Conservation (phyloP, 2,888 invertebrate genomes). For the Drosophila pullipes region DNA sequence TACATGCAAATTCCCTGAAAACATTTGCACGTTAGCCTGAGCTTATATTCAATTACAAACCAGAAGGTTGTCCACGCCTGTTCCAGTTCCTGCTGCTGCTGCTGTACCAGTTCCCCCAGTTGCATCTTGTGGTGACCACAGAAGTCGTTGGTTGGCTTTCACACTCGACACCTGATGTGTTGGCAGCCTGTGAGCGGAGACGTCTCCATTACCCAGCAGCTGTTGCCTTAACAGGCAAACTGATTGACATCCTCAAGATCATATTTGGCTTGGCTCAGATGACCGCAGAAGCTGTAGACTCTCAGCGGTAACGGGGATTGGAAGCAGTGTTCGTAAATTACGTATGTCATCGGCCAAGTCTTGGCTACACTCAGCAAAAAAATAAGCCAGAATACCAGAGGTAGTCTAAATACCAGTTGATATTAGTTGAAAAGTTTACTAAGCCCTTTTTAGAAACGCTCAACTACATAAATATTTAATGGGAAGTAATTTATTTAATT, state of each 20-base stretch:
- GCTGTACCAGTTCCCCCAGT: neutral
- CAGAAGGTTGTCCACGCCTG: conserved; percentile 25
- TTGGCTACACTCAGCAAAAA: neutral
- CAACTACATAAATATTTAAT: too few species aligned
- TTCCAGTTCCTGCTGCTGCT: conserved; percentile 1
- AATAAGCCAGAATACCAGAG: too few species aligned
- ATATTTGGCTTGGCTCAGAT: conserved; percentile 36
- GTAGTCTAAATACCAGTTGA: neutral
- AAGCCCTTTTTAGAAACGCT: too few species aligned
- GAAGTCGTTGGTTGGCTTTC: conserved; percentile 40
- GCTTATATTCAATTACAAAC: conserved; percentile 68
- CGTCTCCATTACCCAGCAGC: conserved; percentile 51
- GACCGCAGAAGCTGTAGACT: conserved; percentile 39
- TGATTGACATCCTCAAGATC: conserved; percentile 27
- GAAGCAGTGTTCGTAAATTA: neutral
- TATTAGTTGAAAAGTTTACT: neutral
- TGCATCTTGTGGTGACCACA: conserved; percentile 48
- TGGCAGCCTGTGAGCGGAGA: conserved; percentile 6
- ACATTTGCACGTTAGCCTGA: conserved; percentile 47
- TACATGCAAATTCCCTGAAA: conserved; percentile 53
- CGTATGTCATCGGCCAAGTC: neutral
- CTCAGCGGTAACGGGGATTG: conserved; percentile 16
- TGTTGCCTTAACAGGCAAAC: conserved; percentile 23
- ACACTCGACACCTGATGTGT: conserved; percentile 27
- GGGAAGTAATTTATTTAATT: neutral